A percentile compares a stretch with the other conserved stretches of the same genome.
These are phyloP conservation scores for Heliconius melpomene DNA, from an alignment of 1,140 invertebrate genomes.

Conservation along the genomic window DNA sequence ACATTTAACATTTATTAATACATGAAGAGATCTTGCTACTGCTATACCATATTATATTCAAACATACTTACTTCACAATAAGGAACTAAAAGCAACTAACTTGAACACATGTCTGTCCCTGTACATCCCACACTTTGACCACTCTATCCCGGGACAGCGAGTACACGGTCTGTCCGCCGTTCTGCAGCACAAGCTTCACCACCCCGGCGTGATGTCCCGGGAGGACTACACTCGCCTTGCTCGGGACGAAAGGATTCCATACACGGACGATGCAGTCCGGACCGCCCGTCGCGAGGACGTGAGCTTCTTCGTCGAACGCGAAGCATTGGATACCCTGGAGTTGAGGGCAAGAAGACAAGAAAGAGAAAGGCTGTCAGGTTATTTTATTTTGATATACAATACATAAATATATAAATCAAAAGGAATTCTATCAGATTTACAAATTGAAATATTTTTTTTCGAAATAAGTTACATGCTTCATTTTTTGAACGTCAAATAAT, in stretches of 20 bases:
- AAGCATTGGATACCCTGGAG: slow-evolving; percentile 82
- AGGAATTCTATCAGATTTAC: too few relatives aligned
- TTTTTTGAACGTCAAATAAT: too few relatives aligned
- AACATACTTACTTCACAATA: too few relatives aligned
- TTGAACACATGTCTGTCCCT: slow-evolving; percentile 82
- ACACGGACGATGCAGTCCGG: slow-evolving; percentile 86
- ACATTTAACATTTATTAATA: too few relatives aligned
- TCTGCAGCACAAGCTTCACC: slow-evolving; percentile 84
- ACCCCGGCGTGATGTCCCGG: slow-evolving; percentile 87
- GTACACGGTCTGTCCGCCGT: slow-evolving; percentile 73
- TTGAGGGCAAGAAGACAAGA: neutral
- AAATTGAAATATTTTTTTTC: too few relatives aligned
- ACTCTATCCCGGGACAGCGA: slow-evolving; percentile 85
- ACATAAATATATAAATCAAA: too few relatives aligned
- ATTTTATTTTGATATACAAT: too few relatives aligned
- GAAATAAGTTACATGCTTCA: too few relatives aligned
- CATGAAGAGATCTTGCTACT: too few relatives aligned
- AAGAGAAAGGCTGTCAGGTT: neutral
- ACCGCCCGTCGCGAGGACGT: slow-evolving; percentile 86
- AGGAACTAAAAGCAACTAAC: slow-evolving; percentile 48
- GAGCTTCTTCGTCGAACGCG: slow-evolving; percentile 80
- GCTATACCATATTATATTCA: too few relatives aligned
- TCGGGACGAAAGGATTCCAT: slow-evolving; percentile 89
- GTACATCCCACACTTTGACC: slow-evolving; percentile 87
- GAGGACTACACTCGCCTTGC: slow-evolving; percentile 83